These are phyloP conservation scores for Aradophagus sp. DNA, from an alignment of 1,140 invertebrate genomes.

Conservation along the genomic window DNA sequence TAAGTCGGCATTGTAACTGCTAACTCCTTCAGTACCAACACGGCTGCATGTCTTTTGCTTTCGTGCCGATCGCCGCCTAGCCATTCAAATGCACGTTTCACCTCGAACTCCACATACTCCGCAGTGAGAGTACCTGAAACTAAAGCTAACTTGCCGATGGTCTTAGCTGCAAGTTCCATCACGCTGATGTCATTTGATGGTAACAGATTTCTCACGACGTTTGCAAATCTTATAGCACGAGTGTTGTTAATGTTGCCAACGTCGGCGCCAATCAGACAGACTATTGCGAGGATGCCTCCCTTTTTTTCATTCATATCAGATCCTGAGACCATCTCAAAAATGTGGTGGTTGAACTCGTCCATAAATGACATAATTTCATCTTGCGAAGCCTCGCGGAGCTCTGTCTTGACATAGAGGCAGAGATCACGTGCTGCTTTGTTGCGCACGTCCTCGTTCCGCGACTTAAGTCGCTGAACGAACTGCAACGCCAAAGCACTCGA, in stretches of 20 bases:
- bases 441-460: slow-evolving; percentile 88
- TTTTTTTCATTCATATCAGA: slow-evolving; percentile 95
- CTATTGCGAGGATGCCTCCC: slow-evolving; percentile 95
- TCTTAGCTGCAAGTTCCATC: slow-evolving; percentile 97
- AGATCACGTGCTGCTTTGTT: slow-evolving; percentile 90
- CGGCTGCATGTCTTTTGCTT: slow-evolving; percentile 91
- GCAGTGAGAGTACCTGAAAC: slow-evolving; percentile 94
- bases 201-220: slow-evolving; percentile 91
- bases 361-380: slow-evolving; percentile 93
- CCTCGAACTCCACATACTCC: slow-evolving; percentile 97
- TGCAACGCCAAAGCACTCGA: slow-evolving; percentile 81
- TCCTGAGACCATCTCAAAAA: slow-evolving; percentile 96
- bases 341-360: slow-evolving; percentile 96
- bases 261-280: slow-evolving; percentile 93
- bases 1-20: slow-evolving; percentile 97
- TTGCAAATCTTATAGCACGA: slow-evolving; percentile 92
- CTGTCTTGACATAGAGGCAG: slow-evolving; percentile 92
- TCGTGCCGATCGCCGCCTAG: slow-evolving; percentile 91
- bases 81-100: slow-evolving; percentile 96
- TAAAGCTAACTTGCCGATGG: slow-evolving; percentile 91
- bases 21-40: slow-evolving; percentile 93
- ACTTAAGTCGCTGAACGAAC: slow-evolving; percentile 91
- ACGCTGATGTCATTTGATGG: slow-evolving; percentile 93
- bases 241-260: slow-evolving; percentile 93
- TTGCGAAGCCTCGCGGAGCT: slow-evolving; percentile 91